Evolutionary conservation across 2,888 invertebrate genomes (phyloP).

Genomic region (Tryphoninae sp.): DNA sequence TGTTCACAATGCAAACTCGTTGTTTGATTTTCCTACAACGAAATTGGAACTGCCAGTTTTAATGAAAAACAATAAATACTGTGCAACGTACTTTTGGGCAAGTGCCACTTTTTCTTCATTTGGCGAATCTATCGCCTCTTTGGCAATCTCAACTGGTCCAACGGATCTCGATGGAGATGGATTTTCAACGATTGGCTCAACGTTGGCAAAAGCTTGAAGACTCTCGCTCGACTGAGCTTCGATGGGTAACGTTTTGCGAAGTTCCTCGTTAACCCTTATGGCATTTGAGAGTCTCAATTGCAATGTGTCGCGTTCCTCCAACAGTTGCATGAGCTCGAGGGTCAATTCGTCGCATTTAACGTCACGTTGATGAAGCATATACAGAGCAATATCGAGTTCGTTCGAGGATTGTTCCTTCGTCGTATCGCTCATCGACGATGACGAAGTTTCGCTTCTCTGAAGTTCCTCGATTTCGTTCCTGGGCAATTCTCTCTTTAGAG

Average conservation of each 20-base stretch:
- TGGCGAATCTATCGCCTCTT: constrained; percentile 76
- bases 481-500: constrained; percentile 70
- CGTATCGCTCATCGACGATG: constrained; percentile 27
- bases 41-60: too few relatives aligned
- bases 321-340: constrained; percentile 89
- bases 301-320: constrained; percentile 93
- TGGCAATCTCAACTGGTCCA: constrained; percentile 78
- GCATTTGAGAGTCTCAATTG: constrained; percentile 92
- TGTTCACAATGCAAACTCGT: too few relatives aligned
- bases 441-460: constrained; percentile 44
- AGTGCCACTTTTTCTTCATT: constrained; percentile 76
- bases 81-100: constrained; percentile 76
- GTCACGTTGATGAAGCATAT: constrained; percentile 93
- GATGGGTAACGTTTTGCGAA: constrained; percentile 75
- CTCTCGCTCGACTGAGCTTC: constrained; percentile 43
- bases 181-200: constrained; percentile 71
- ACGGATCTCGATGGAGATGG: constrained; percentile 75
- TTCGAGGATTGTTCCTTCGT: constrained; percentile 65
- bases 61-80: not conserved
- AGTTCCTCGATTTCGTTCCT: constrained; percentile 41
- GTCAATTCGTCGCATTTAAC: constrained; percentile 94
- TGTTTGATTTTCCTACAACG: not conserved
- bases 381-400: constrained; percentile 90
- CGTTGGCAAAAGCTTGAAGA: constrained; percentile 13
- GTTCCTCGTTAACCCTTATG: constrained; percentile 87